These are phyloP conservation scores for Cepaea nemoralis DNA, from an alignment of 1,140 invertebrate genomes.

Conservation along the genomic window DNA sequence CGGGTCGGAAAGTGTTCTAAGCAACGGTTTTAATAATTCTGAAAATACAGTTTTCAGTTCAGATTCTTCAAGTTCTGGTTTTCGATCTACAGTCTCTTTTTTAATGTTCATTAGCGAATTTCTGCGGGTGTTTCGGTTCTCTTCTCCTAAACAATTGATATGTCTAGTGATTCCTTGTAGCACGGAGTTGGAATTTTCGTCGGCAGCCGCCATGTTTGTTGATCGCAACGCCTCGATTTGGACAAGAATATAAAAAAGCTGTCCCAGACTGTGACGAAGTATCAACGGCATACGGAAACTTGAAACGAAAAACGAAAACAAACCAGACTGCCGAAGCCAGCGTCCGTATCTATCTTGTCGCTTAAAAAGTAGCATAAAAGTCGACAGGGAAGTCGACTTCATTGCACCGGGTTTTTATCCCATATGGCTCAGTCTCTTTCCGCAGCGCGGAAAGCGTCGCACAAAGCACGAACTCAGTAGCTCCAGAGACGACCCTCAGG, in stretches of 20 bases:
- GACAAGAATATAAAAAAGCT: conserved; percentile 2
- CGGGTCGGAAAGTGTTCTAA: conserved; percentile 69
- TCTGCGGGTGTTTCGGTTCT: conserved; percentile 68
- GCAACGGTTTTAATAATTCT: conserved; percentile 65
- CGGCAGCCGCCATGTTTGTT: conserved; percentile 65
- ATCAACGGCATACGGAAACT: too few species aligned
- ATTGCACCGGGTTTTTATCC: too few species aligned
- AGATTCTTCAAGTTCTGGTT: conserved; percentile 48
- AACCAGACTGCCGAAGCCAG: too few species aligned
- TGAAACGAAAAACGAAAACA: too few species aligned
- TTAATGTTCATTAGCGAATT: conserved; percentile 67
- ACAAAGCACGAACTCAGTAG: too few species aligned
- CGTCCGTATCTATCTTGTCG: too few species aligned
- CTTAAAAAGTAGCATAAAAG: too few species aligned
- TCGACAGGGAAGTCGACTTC: too few species aligned
- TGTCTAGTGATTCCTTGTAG: conserved; percentile 65
- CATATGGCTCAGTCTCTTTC: too few species aligned
- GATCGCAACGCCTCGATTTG: conserved; percentile 68
- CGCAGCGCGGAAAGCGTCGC: too few species aligned
- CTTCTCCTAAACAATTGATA: conserved; percentile 68
- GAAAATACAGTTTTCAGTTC: conserved; percentile 59
- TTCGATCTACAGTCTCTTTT: conserved; percentile 64
- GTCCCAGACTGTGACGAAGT: too few species aligned
- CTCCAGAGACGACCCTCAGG: too few species aligned
- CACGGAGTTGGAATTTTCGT: conserved; percentile 66